Percentiles rank a stretch among this genome's conserved stretches.
Conservation (phyloP, 2,113 vertebrate genomes). For the Odontophorus gujanensis region DNA sequence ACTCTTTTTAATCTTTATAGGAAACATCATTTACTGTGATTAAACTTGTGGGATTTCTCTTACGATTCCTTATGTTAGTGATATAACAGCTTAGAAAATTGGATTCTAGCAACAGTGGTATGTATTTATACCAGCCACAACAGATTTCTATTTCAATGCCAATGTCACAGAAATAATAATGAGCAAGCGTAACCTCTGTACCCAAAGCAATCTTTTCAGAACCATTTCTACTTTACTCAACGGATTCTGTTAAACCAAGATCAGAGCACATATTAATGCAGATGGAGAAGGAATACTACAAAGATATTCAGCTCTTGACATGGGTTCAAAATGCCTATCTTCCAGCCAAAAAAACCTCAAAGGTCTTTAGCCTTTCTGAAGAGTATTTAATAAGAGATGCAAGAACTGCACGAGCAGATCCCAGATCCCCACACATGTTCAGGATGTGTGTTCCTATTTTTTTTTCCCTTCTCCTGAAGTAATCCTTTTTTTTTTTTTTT, state of each 20-base stretch:
- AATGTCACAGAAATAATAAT: neutral
- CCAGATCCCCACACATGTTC: neutral
- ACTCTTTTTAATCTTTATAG: neutral
- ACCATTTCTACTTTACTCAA: neutral
- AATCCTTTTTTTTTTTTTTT: too few relatives aligned
- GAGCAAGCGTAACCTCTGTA: neutral
- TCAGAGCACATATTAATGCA: neutral
- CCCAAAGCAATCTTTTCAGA: neutral
- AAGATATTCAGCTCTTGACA: neutral
- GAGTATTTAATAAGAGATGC: neutral
- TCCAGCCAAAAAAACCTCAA: neutral
- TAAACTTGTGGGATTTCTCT: neutral
- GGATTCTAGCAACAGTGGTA: neutral
- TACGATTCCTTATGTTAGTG: neutral
- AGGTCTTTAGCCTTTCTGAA: neutral
- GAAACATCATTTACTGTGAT: neutral
- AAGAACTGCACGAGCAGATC: neutral
- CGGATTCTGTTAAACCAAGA: neutral
- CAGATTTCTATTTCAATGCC: neutral
- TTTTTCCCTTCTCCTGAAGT: neutral
- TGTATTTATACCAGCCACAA: neutral
- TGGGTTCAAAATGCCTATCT: neutral
- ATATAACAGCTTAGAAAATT: neutral
- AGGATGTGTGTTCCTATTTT: neutral
- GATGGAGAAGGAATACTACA: neutral